Evolutionary conservation across 2,888 invertebrate species (phyloP).

Genomic region (Creontiades dilutus): DNA sequence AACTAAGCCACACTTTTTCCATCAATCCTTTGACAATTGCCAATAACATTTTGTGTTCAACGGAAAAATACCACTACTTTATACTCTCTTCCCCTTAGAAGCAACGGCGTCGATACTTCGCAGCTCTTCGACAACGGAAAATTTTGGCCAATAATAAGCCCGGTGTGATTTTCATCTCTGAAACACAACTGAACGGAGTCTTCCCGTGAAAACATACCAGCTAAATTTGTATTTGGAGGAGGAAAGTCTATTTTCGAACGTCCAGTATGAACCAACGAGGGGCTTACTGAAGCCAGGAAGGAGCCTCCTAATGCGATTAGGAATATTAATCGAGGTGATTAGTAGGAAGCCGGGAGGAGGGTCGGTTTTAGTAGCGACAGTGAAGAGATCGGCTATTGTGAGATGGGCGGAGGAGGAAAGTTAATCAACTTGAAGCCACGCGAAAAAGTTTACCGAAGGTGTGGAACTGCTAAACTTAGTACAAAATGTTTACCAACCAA

Average conservation of each 20-base stretch:
- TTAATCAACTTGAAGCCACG: background rate
- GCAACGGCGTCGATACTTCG: too few relatives aligned
- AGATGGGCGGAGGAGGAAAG: background rate
- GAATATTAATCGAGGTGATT: background rate
- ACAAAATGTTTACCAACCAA: too few relatives aligned
- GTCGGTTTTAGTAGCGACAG: background rate
- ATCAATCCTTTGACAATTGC: too few relatives aligned
- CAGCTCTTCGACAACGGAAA: too few relatives aligned
- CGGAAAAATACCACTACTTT: too few relatives aligned
- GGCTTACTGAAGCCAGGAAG: background rate
- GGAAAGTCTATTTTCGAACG: too few relatives aligned
- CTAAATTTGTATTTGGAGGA: too few relatives aligned
- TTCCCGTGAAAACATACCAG: too few relatives aligned
- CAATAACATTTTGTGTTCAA: too few relatives aligned
- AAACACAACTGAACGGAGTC: background rate
- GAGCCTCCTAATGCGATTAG: background rate
- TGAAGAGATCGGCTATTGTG: background rate
- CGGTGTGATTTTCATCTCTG: background rate
- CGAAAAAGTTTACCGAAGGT: constrained; percentile 18
- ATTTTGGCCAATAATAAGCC: too few relatives aligned
- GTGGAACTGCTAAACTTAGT: background rate
- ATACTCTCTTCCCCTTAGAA: too few relatives aligned
- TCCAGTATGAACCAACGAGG: background rate
- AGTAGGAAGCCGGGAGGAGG: background rate
- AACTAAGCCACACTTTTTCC: too few relatives aligned